These are phyloP conservation scores for Cordylochernes scorpioides DNA, from an alignment of 2,888 invertebrate genomes.

Conservation along the genomic window DNA sequence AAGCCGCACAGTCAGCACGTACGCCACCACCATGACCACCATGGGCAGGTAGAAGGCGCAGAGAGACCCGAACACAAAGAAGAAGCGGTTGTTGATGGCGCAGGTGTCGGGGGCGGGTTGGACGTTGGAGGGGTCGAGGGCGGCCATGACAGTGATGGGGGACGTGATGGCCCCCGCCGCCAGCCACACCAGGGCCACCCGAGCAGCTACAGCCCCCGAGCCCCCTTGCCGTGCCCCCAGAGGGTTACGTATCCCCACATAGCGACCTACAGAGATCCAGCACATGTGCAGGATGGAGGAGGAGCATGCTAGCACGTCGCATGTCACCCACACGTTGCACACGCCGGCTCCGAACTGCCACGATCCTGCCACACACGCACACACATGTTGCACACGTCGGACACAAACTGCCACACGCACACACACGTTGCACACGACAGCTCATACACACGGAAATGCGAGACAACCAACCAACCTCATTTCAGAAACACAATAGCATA, in stretches of 20 bases:
- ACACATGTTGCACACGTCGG: too few species aligned
- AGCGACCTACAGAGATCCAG: slow-evolving; percentile 29
- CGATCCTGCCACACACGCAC: slow-evolving; percentile 40
- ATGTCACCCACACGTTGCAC: slow-evolving; percentile 51
- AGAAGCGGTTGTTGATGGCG: slow-evolving; percentile 22
- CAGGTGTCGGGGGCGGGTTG: slow-evolving; percentile 19
- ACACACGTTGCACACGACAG: too few species aligned
- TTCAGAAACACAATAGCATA: too few species aligned
- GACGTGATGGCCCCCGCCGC: slow-evolving; percentile 71
- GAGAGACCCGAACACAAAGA: slow-evolving; percentile 62
- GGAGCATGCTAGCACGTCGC: slow-evolving; percentile 32
- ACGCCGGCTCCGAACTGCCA: slow-evolving; percentile 42
- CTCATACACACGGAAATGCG: too few species aligned
- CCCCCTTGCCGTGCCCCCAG: slow-evolving; percentile 20
- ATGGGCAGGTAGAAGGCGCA: slow-evolving; percentile 87
- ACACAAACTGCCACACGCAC: too few species aligned
- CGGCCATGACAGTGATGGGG: slow-evolving; percentile 35
- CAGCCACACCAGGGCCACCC: slow-evolving; percentile 80
- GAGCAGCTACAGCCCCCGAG: slow-evolving; percentile 37
- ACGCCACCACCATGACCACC: slow-evolving; percentile 79
- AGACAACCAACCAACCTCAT: too few species aligned
- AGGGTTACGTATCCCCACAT: slow-evolving; percentile 27
- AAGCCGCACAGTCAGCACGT: slow-evolving; percentile 62
- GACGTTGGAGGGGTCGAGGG: slow-evolving; percentile 26
- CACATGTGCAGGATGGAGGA: slow-evolving; percentile 31